Base-by-base conservation (phyloP, 2,888 invertebrate species). In the Andrena bicolor region DNA sequence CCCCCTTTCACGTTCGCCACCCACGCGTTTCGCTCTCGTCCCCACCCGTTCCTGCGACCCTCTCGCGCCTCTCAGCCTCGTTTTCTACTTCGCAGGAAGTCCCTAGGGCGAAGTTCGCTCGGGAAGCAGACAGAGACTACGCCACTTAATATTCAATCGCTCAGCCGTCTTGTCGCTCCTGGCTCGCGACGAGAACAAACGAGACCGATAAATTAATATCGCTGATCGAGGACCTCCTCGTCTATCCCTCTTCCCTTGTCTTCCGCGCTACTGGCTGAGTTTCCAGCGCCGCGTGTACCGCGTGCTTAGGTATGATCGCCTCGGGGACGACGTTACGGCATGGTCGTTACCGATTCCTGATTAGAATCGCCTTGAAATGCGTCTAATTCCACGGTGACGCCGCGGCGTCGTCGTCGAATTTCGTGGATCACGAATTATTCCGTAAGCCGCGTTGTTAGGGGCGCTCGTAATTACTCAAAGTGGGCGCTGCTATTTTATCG, bases 131-230 rank as follows among this genome's bases (percentile, higher is more conserved):
- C 68, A 72, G 64, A 76, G 64, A 75, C 81, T 71, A 68, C 73
- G 79, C 65, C 82, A 85, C 89, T 91, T 91, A 91, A 91, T 91
- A 91, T 91, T 91, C 91, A 90, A 91, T 91, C 90, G 88, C 79
- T 88, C 84, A 82, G 76, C 77, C 79, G 74, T 71, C 83, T 75
- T 77, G 76, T 73, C 86, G 80, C 74, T 69, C 69, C 56, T 71
- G 84, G 75, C 56, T 83, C 75, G 69, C 82, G 76, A 61, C 65
- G 70, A 74, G 86, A 86, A 85, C 86, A 89, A 88, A 88, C 88
- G 86, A 85, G 84, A 83, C 81, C 87, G 87, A 89, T 88, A 80
- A 89, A 90, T 90, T 89, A 86, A 89, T 86, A 88, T 86, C 89
- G 73, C 64, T 68, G 65, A 77, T 76, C 60, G 70, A 56, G 30